Base-by-base conservation (phyloP, 2,888 invertebrate genomes). In the Tenthredo mesomela region DNA sequence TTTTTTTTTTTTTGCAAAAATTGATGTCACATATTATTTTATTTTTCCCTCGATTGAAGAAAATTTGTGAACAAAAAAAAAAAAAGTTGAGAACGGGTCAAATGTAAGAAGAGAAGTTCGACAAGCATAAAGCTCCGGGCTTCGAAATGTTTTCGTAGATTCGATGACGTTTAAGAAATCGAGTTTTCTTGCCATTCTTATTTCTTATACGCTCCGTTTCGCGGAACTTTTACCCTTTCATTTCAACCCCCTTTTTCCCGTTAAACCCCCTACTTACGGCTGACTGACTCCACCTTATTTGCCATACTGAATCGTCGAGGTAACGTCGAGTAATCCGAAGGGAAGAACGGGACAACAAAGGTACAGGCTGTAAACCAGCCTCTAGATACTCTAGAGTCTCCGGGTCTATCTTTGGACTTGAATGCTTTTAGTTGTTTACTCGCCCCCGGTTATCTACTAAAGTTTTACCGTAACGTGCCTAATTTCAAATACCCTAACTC, bases 341-440 rank as follows among this genome's bases (percentile, higher is more conserved):
- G 25, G 67, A 33, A 82, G 47, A 70, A 82, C 43, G 33, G 82
- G 50, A 82, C 67, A 80, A 80, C 80, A 50, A 61, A 80, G 67
- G 67, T 77, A 47, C 9, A 43, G 7, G 47, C 47, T 58, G 29
- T 67, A 47, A n/a, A 65, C 82, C 50, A 65, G 21, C 71, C 71
- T 73, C 37, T 73, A 73, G 43, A 73, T 33, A 70, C 29, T 70
- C 82, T 29, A 40, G 61, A 61, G 50, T 40, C 67, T 70, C 82
- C 82, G 25, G n/a, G 82, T 50, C 67, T 82, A 67, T 65, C 65
- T 65, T 82, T 47, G 43, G 29, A 82, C 65, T 50, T 50, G 82
- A 70, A 82, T 82, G 70, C 47, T 70, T 67, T 82, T 47, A 47
- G 82, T 82, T 82, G 82, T 82, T 82, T 67, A 82, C 82, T 21